Evolutionary conservation across 2,888 invertebrate species (phyloP).

Genomic region (Nematopogon swammerdamellus): DNA sequence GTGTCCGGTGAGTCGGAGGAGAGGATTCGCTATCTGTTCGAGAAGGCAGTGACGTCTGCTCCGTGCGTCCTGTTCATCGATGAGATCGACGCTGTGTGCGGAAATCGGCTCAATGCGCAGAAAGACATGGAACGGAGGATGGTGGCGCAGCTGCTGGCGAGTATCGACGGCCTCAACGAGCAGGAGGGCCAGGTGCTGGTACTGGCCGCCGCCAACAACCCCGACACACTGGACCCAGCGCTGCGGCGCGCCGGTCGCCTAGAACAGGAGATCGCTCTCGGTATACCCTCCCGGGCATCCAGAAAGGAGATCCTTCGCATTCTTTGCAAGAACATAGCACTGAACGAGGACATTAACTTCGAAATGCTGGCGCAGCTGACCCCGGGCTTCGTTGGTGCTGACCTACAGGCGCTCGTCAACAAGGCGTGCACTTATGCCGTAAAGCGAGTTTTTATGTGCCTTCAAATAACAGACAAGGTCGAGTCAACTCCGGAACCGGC

Average conservation of each 20-base stretch:
- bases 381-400: conserved; percentile 96
- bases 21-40: conserved; percentile 87
- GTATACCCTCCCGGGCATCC: conserved; percentile 86
- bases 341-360: conserved; percentile 70
- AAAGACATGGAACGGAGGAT: conserved; percentile 96
- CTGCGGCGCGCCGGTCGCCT: conserved; percentile 89
- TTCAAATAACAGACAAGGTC: conserved; percentile 17
- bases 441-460: conserved; percentile 53
- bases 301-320: conserved; percentile 74
- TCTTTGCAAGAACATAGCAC: conserved; percentile 66
- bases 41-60: conserved; percentile 69
- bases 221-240: conserved; percentile 90
- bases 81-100: conserved; percentile 95
- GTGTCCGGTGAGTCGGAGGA: conserved; percentile 96
- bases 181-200: conserved; percentile 69
- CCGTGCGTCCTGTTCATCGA: conserved; percentile 92
- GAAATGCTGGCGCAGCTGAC: conserved; percentile 75
- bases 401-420: conserved; percentile 80
- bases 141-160: conserved; percentile 87
- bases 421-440: conserved; percentile 89
- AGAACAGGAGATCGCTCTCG: conserved; percentile 89
- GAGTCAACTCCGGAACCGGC: conserved; percentile 17
- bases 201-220: conserved; percentile 94
- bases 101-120: conserved; percentile 84
- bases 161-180: conserved; percentile 73